A percentile compares a stretch with the other conserved stretches of the same genome.
Conservation (phyloP, 2,797 vertebrate species). For the Karalla daura region DNA sequence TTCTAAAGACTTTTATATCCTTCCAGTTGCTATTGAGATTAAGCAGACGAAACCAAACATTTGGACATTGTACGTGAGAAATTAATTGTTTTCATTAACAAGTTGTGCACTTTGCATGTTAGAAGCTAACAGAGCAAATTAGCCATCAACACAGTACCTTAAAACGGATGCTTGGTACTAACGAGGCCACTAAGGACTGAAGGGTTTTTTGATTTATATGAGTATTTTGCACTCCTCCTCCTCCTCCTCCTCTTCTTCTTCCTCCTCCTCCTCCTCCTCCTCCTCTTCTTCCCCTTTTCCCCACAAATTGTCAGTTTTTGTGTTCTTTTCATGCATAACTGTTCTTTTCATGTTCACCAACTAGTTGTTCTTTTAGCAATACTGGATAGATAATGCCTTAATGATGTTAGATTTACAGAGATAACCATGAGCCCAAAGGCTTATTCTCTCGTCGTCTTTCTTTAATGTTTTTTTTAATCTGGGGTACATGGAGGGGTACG, state of each 20-base stretch:
- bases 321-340: conserved; percentile 48
- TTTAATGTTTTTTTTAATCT: conserved; percentile 69
- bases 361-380: conserved; percentile 81
- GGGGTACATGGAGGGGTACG: conserved; percentile 42
- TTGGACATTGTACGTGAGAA: conserved; percentile 65
- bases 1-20: conserved; percentile 68
- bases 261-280: too few relatives aligned
- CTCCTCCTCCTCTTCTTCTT: conserved; percentile 57
- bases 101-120: conserved; percentile 78
- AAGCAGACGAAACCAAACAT: conserved; percentile 80
- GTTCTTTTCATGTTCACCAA: conserved; percentile 55
- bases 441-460: conserved; percentile 57
- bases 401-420: conserved; percentile 69
- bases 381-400: conserved; percentile 84
- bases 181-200: conserved; percentile 55
- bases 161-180: conserved; percentile 62
- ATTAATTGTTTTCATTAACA: conserved; percentile 56
- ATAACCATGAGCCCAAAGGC: conserved; percentile 57
- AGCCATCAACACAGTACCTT: conserved; percentile 53
- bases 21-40: conserved; percentile 82
- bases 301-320: conserved; percentile 50
- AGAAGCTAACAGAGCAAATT: conserved; percentile 68
- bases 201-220: conserved; percentile 63
- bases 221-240: conserved; percentile 76
- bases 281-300: too few relatives aligned